phyloP scores from a whole-genome alignment of 2,113 vertebrate genomes.

The Tinamus guttatus region DNA sequence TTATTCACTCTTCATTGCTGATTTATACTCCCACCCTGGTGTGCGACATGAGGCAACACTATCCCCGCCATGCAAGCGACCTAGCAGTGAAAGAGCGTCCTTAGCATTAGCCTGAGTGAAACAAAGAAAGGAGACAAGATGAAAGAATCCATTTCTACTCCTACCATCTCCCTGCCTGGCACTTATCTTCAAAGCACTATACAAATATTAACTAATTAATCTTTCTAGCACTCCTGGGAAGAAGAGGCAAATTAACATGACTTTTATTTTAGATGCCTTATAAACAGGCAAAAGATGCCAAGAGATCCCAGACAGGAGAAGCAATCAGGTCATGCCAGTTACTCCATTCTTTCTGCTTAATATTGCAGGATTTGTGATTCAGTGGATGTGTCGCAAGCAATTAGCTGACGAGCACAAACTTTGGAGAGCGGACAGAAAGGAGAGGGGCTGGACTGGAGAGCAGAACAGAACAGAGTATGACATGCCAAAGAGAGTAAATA shows the following conservation, averaged over 20 bases:
- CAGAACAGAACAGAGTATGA: not conserved
- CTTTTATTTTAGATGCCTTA: constrained; percentile 8
- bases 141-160: constrained; percentile 2
- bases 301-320: not conserved
- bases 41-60: not conserved
- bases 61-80: not conserved
- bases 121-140: not conserved
- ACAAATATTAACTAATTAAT: constrained; percentile 34
- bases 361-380: not conserved
- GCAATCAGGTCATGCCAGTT: not conserved
- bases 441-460: not conserved
- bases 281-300: not conserved
- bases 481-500: not conserved
- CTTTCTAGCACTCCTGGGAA: not conserved
- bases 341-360: not conserved
- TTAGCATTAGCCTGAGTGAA: not conserved
- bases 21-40: not conserved
- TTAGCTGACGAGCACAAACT: rapidly evolving
- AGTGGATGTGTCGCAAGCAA: not conserved
- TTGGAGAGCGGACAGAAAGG: not conserved
- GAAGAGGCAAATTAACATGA: not conserved
- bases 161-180: not conserved
- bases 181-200: constrained; percentile 18
- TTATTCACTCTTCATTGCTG: not conserved
- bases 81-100: not conserved